Evolutionary conservation across 2,113 vertebrate species (phyloP).

Genomic region (Columba livia): DNA sequence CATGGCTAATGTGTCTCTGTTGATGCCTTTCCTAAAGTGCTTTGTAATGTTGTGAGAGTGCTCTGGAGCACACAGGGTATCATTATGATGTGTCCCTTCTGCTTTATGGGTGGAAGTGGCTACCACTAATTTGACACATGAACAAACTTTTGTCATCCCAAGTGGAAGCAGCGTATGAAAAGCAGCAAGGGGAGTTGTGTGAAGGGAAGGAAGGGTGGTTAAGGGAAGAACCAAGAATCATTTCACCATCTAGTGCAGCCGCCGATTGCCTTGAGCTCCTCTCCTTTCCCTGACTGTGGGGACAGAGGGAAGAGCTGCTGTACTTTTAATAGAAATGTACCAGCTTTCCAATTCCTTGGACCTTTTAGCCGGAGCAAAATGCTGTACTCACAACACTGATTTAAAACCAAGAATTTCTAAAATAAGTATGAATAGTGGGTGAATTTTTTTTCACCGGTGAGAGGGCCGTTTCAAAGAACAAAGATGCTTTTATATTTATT

Average conservation of each 20-base stretch:
- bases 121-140: not conserved
- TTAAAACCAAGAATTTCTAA: not conserved
- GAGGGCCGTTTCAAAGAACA: not conserved
- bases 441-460: not conserved
- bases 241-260: not conserved
- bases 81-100: not conserved
- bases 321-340: conserved; percentile 30
- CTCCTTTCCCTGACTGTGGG: not conserved
- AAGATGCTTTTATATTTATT: conserved; percentile 40
- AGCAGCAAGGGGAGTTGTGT: not conserved
- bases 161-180: not conserved
- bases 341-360: conserved; percentile 17
- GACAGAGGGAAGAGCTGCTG: not conserved
- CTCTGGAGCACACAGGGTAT: not conserved
- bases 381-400: conserved; percentile 10
- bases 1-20: not conserved
- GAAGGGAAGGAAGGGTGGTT: not conserved
- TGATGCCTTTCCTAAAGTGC: not conserved
- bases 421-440: not conserved
- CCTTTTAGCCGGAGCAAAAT: conserved; percentile 18
- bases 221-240: not conserved
- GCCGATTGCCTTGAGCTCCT: not conserved
- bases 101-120: not conserved
- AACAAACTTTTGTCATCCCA: not conserved
- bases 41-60: not conserved